phyloP scores from a whole-genome alignment of 2,797 vertebrate species.

The Poecilia gillii region DNA sequence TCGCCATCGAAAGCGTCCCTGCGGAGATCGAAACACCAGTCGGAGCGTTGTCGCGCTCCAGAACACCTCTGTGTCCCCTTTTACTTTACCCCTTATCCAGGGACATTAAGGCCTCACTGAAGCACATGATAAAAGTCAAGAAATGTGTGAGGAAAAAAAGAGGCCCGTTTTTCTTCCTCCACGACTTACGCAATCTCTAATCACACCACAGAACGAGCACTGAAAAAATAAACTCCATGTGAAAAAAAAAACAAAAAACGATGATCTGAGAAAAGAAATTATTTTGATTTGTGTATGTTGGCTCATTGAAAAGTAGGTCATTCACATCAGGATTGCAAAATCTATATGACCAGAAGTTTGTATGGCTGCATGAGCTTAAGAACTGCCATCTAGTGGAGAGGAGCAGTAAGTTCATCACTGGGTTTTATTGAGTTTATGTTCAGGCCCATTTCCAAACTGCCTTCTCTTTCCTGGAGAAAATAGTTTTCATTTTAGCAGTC shows the following conservation, averaged over 20 bases:
- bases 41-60: conserved; percentile 13
- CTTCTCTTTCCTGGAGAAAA: not conserved
- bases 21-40: conserved; percentile 23
- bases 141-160: conserved; percentile 30
- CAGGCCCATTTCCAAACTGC: not conserved
- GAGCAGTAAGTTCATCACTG: not conserved
- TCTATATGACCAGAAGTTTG: conserved; percentile 18
- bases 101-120: not conserved
- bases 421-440: not conserved
- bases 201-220: conserved; percentile 42
- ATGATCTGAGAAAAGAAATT: conserved; percentile 45
- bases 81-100: not conserved
- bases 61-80: conserved; percentile 20
- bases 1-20: conserved; percentile 97
- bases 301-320: conserved; percentile 76
- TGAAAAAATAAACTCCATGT: conserved; percentile 49
- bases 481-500: not conserved
- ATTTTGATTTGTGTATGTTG: conserved; percentile 55
- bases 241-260: conserved; percentile 33
- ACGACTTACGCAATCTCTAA: conserved; percentile 46
- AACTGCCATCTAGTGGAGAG: conserved; percentile 76
- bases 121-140: conserved; percentile 7
- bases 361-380: conserved; percentile 18
- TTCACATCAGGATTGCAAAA: conserved; percentile 66
- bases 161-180: conserved; percentile 29